Base-by-base conservation (phyloP, 2,113 vertebrate species). In the Scomber scombrus region DNA sequence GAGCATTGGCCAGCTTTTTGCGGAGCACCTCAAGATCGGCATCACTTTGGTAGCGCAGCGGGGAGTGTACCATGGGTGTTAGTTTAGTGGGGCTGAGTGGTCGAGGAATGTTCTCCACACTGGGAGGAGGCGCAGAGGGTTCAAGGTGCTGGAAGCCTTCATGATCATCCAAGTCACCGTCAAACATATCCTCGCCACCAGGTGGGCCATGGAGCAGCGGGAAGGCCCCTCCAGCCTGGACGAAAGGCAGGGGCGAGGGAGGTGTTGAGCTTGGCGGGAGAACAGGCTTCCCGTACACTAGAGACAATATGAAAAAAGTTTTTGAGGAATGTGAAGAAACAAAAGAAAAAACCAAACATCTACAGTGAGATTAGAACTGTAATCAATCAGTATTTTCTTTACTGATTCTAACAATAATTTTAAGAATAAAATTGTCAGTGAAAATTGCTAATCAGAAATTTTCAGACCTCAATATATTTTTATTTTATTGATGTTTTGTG, bases 21-120 rank as follows among this genome's bases (percentile, higher is more conserved):
- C 98, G 95, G 52, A 99, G 96, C 56, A 96, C 96, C 89, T 99
- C 98, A 0, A 99, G 95, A 82, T 99, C 98, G 0, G 97, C 96
- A 1, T 99, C 98, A 0, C 97, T 99, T 95, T 99, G 98, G 92
- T 99, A 99, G 70, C 98, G 96, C n/a, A 99, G 92, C 0, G 98
- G 98, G 0, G 98, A 99, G 85, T 99, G 97, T 54, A 97, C 97
- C n/a, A 99, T 97, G 15, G 98, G 98, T 0, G 97, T 98, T 23
- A 99, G 96, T 89, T 99, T 99, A 14, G 97, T 99, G 7, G 98
- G 98, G 83, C 98, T 99, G 78, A 99, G 97, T 0, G 98, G 98
- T 19, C 98, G 96, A 0, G 97, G 98, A 84, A 99, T 98, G 90
- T 96, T 97, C 85, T 99, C 98, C 81, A 98, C 96, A 0, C 96